Percentiles rank a stretch among this genome's conserved stretches.
phyloP scores from a whole-genome alignment of 2,888 invertebrate genomes.

The Drymonia ruficornis region DNA sequence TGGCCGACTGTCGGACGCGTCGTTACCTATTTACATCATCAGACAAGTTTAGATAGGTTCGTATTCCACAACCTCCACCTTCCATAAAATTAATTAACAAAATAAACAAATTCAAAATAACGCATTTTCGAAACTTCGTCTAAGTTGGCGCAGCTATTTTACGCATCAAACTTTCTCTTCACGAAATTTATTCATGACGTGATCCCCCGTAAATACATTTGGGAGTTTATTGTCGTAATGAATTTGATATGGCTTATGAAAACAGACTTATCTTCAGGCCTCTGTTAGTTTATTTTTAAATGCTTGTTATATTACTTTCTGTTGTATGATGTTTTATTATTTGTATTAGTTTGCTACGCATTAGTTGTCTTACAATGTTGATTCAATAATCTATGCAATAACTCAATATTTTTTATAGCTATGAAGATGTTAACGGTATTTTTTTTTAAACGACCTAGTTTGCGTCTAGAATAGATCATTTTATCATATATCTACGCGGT shows the following conservation, averaged over 20 bases:
- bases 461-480: too few relatives aligned
- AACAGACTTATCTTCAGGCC: constrained; percentile 62
- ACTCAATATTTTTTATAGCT: too few relatives aligned
- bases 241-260: constrained; percentile 81
- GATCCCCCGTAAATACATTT: constrained; percentile 83
- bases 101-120: constrained; percentile 7
- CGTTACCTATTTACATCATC: background rate
- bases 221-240: constrained; percentile 83
- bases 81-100: background rate
- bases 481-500: too few relatives aligned
- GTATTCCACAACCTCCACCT: background rate
- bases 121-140: constrained; percentile 58
- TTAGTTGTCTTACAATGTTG: too few relatives aligned
- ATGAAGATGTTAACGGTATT: too few relatives aligned
- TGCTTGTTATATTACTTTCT: constrained; percentile 18
- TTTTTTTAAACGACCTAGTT: too few relatives aligned
- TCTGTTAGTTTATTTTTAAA: constrained; percentile 45
- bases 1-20: background rate
- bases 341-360: background rate
- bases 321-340: constrained; percentile 7
- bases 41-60: background rate
- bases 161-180: constrained; percentile 79
- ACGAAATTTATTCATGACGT: constrained; percentile 82
- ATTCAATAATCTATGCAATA: too few relatives aligned
- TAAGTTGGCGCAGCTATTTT: constrained; percentile 73